Evolutionary conservation across 2,888 invertebrate species (phyloP).

Genomic region (Pammene aurita): DNA sequence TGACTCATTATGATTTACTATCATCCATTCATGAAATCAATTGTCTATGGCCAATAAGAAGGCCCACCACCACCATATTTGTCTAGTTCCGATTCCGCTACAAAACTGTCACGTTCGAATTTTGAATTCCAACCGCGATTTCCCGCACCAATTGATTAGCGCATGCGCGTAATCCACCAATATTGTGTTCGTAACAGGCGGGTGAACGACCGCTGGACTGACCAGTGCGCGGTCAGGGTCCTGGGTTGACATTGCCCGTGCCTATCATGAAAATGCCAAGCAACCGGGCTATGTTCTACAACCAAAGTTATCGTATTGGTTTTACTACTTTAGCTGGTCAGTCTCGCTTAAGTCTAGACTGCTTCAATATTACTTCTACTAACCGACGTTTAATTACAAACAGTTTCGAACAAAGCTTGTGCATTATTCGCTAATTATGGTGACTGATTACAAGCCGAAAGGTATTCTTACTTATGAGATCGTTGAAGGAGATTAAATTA

Average conservation of each 20-base stretch:
- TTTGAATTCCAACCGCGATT: conserved; percentile 60
- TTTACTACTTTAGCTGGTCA: conserved; percentile 7
- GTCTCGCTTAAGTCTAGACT: conserved; percentile 22
- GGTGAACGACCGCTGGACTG: conserved; percentile 62
- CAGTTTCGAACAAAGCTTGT: neutral
- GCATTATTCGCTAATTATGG: too few relatives aligned
- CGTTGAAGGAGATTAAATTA: too few relatives aligned
- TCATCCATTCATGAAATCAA: conserved; percentile 40
- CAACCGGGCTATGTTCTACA: conserved; percentile 45
- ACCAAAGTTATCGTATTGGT: conserved; percentile 43
- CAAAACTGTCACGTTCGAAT: conserved; percentile 35
- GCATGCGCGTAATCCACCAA: conserved; percentile 68
- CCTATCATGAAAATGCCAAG: conserved; percentile 53
- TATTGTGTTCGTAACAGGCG: conserved; percentile 55
- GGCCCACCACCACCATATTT: conserved; percentile 39
- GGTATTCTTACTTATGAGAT: too few relatives aligned
- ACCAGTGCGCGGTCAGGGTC: conserved; percentile 72
- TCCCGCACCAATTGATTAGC: conserved; percentile 55
- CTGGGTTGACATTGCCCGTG: conserved; percentile 65
- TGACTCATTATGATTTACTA: conserved; percentile 41
- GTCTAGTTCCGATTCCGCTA: conserved; percentile 55
- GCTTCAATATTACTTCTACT: neutral
- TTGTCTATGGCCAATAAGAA: conserved; percentile 37
- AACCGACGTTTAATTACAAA: too few relatives aligned
- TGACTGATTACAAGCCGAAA: too few relatives aligned